These are phyloP conservation scores for Laothoe populi DNA, from an alignment of 2,888 invertebrate species.

Conservation along the genomic window DNA sequence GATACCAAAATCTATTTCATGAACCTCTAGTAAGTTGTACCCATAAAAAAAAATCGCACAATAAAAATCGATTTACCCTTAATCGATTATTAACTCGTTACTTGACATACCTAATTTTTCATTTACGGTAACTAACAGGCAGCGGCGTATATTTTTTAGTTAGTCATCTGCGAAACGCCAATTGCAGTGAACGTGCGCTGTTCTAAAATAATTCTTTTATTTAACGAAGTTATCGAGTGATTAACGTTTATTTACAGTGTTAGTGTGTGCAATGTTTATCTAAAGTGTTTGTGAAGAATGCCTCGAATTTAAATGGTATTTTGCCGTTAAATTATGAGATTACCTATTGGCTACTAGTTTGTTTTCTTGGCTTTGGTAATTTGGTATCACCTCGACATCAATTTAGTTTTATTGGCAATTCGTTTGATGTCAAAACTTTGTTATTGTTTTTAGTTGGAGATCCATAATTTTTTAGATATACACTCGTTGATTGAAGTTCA, in stretches of 20 bases:
- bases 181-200: neutral
- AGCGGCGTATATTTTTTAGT: neutral
- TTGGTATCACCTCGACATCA: neutral
- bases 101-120: neutral
- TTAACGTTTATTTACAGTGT: conserved; percentile 1
- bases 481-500: neutral
- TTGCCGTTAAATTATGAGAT: neutral
- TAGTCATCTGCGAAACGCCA: conserved; percentile 11
- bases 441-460: neutral
- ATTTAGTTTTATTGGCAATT: conserved; percentile 4
- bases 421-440: conserved; percentile 1
- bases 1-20: too few species aligned
- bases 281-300: neutral
- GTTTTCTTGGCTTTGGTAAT: conserved; percentile 1
- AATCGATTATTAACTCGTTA: conserved; percentile 3
- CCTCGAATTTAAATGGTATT: neutral
- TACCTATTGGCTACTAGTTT: neutral
- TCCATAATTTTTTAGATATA: neutral
- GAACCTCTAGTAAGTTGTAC: too few species aligned
- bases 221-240: neutral
- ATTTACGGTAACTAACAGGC: neutral
- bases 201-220: neutral
- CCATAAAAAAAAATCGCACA: neutral
- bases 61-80: neutral
- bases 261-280: conserved; percentile 14